Conservation (phyloP, 35 echinoderm and acorn worm species). For the Amphiura filiformis region DNA sequence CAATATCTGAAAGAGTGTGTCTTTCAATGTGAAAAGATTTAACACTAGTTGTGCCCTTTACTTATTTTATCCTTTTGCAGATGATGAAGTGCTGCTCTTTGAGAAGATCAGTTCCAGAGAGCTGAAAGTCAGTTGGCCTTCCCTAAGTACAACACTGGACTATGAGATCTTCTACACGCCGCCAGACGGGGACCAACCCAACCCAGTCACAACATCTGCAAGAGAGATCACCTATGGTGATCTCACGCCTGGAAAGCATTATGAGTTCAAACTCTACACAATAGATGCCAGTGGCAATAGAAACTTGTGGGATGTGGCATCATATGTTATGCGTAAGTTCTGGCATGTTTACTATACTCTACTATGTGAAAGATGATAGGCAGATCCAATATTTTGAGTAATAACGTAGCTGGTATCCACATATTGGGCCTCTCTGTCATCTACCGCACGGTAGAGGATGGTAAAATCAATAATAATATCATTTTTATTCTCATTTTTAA, state of each 20-base stretch:
- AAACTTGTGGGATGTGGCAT: not conserved
- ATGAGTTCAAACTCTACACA: conserved; percentile 16
- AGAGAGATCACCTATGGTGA: not conserved
- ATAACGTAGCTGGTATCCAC: too few relatives aligned
- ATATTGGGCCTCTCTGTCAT: too few relatives aligned
- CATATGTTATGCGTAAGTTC: conserved; percentile 34
- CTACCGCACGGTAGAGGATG: too few relatives aligned
- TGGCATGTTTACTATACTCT: too few relatives aligned
- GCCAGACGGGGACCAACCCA: not conserved
- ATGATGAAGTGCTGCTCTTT: not conserved
- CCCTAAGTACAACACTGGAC: not conserved
- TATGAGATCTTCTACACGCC: conserved; percentile 40
- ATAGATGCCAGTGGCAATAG: not conserved
- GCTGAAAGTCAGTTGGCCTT: not conserved
- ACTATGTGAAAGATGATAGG: too few relatives aligned
- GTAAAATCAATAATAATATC: too few relatives aligned
- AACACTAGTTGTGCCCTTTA: too few relatives aligned
- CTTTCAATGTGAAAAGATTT: too few relatives aligned
- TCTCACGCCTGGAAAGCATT: conserved; percentile 35
- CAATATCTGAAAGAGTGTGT: too few relatives aligned
- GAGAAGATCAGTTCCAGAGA: not conserved
- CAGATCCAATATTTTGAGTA: too few relatives aligned
- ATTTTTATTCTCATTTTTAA: too few relatives aligned
- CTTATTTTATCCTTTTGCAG: not conserved
- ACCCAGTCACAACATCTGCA: not conserved